Evolutionary conservation across 2,888 invertebrate genomes (phyloP).

Genomic region (Vesta saturnalis): DNA sequence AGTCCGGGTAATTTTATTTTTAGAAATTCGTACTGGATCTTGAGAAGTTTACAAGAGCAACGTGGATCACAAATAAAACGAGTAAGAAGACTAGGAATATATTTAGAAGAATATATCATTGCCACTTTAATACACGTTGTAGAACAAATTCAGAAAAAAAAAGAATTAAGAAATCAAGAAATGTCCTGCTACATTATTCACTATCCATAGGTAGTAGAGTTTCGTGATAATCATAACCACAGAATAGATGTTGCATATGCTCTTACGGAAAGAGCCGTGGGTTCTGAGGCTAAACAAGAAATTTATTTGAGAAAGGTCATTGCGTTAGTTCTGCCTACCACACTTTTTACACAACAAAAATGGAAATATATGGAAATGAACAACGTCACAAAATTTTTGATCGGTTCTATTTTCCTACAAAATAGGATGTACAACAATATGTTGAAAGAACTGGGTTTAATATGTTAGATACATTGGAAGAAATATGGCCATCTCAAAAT

Average conservation of each 20-base stretch:
- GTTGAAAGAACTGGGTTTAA: not conserved
- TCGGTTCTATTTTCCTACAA: not conserved
- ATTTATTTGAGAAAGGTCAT: not conserved
- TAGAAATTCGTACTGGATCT: too few relatives aligned
- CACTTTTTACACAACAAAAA: too few relatives aligned
- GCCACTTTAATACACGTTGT: too few relatives aligned
- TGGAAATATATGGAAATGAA: not conserved
- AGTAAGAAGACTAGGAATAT: too few relatives aligned
- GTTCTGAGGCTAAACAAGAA: not conserved
- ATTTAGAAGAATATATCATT: too few relatives aligned
- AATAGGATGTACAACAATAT: not conserved
- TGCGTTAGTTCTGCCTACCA: not conserved
- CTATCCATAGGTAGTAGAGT: too few relatives aligned
- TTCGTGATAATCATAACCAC: not conserved
- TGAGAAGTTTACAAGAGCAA: too few relatives aligned
- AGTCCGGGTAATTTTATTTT: too few relatives aligned
- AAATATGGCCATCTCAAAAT: not conserved
- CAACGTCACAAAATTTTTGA: not conserved
- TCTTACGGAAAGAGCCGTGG: not conserved
- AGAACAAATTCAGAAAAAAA: too few relatives aligned
- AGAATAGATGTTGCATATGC: not conserved
- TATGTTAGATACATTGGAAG: not conserved
- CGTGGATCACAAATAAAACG: too few relatives aligned
- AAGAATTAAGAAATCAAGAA: too few relatives aligned
- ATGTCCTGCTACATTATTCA: too few relatives aligned